Evolutionary conservation across 2,113 vertebrate genomes (phyloP).

Genomic region (Percina caprodes): DNA sequence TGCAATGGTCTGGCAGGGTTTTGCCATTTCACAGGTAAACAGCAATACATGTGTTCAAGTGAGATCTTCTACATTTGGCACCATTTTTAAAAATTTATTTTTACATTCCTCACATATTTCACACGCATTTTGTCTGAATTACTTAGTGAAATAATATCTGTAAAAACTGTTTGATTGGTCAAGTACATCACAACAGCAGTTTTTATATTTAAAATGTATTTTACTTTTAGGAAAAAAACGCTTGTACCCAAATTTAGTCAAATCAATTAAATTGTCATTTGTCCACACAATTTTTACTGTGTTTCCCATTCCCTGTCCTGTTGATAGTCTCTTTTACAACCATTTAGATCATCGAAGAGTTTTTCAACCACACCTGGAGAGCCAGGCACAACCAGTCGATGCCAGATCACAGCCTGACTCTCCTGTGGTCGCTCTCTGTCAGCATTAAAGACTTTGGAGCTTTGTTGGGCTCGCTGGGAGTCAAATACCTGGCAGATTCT

Average conservation of each 20-base stretch:
- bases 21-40: constrained; percentile 26
- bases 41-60: background rate
- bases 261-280: too few species aligned
- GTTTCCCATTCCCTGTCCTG: background rate
- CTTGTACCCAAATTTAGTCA: background rate
- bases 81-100: too few species aligned
- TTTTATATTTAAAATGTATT: background rate
- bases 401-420: constrained; percentile 80
- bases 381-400: constrained; percentile 81
- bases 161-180: background rate
- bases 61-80: background rate
- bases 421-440: constrained; percentile 87
- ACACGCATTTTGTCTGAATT: background rate
- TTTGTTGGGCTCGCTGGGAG: constrained; percentile 82
- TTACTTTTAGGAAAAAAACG: too few species aligned
- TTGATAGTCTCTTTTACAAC: background rate
- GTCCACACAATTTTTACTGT: background rate
- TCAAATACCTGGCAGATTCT: constrained; percentile 82
- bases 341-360: constrained; percentile 83
- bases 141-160: background rate
- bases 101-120: background rate
- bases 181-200: background rate
- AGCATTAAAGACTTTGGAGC: constrained; percentile 87
- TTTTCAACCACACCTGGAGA: constrained; percentile 86
- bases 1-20: constrained; percentile 15